Evolutionary conservation across 2,888 invertebrate species (phyloP).

Genomic region (Platycheirus rosarum): DNA sequence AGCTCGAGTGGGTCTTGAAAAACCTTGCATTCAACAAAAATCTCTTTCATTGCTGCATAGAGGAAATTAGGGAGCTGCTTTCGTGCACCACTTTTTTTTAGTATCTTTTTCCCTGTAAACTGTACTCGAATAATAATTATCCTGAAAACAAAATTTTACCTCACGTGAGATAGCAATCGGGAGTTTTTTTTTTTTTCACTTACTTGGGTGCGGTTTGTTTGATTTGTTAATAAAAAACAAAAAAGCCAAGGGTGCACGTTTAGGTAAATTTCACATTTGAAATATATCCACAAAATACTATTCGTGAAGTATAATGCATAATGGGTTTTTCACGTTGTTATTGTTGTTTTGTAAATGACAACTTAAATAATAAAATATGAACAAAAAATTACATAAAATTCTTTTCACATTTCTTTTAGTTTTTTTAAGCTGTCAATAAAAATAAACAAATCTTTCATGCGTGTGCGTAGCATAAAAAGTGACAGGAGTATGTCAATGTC

Average conservation of each 20-base stretch:
- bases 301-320: not conserved
- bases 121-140: slow-evolving; percentile 8
- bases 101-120: not conserved
- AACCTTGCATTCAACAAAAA: not conserved
- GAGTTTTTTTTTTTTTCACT: slow-evolving; percentile 19
- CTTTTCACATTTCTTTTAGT: not conserved
- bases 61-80: too few relatives aligned
- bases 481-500: slow-evolving; percentile 54
- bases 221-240: slow-evolving; percentile 13
- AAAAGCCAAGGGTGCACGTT: slow-evolving; percentile 10
- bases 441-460: not conserved
- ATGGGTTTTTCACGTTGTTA: slow-evolving; percentile 10
- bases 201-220: slow-evolving; percentile 29
- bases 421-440: slow-evolving; percentile 5
- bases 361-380: too few relatives aligned
- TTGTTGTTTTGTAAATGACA: too few relatives aligned
- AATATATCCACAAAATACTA: not conserved
- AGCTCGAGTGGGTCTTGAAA: too few relatives aligned
- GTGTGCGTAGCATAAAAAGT: not conserved
- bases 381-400: not conserved
- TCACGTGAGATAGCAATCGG: slow-evolving; percentile 6
- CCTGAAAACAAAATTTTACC: slow-evolving; percentile 1
- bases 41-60: not conserved
- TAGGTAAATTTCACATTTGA: not conserved
- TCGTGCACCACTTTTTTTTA: not conserved